Conservation (phyloP, 2,113 vertebrate genomes). For the Chaetodon auriga region DNA sequence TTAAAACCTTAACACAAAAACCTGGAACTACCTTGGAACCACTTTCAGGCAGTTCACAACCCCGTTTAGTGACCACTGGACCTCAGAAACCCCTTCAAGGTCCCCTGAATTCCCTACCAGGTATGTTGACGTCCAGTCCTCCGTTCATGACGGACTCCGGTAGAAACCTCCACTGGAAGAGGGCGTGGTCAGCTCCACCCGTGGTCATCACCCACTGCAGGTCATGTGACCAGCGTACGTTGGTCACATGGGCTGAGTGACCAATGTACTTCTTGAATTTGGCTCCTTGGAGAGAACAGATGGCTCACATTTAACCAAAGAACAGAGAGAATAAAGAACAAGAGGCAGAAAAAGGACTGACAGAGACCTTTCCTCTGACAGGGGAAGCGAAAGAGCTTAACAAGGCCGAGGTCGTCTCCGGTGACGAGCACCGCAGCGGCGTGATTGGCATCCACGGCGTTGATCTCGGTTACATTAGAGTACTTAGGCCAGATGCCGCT, state of each 20-base stretch:
- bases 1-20: background rate
- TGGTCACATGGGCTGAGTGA: slow-evolving; percentile 96
- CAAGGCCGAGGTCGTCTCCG: slow-evolving; percentile 93
- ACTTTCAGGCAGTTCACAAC: background rate
- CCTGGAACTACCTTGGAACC: background rate
- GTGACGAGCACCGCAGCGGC: slow-evolving; percentile 88
- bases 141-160: slow-evolving; percentile 92
- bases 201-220: slow-evolving; percentile 96
- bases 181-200: slow-evolving; percentile 94
- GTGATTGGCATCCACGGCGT: slow-evolving; percentile 95
- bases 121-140: slow-evolving; percentile 85
- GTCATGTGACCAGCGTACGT: slow-evolving; percentile 95
- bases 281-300: slow-evolving; percentile 84
- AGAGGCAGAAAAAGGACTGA: background rate
- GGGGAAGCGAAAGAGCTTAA: slow-evolving; percentile 94
- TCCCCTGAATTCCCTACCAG: slow-evolving; percentile 75
- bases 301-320: background rate
- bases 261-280: slow-evolving; percentile 96
- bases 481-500: slow-evolving; percentile 97
- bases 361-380: slow-evolving; percentile 91
- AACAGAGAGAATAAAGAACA: no score
- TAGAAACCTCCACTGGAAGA: slow-evolving; percentile 97
- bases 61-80: no score
- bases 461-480: slow-evolving; percentile 88
- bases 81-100: background rate